These are phyloP conservation scores for Pangasianodon gigas DNA, from an alignment of 2,113 vertebrate species.

Conservation along the genomic window DNA sequence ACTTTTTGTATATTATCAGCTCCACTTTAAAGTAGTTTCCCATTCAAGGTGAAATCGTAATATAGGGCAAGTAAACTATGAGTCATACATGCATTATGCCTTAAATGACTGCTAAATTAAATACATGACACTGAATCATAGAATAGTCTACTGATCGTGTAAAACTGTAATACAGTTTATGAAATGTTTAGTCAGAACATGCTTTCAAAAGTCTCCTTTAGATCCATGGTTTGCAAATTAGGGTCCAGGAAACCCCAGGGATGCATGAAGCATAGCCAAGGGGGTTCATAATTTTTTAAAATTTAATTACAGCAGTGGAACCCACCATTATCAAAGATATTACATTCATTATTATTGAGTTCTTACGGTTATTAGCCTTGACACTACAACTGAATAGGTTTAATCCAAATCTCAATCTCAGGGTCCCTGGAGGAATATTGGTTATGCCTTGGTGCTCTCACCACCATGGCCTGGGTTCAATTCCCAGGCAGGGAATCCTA, in stretches of 20 bases:
- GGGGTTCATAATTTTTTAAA: neutral
- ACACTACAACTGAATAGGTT: neutral
- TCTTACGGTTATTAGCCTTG: neutral
- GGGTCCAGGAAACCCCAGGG: neutral
- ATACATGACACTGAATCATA: neutral
- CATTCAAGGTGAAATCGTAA: neutral
- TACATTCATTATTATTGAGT: neutral
- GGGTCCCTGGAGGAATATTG: too few relatives aligned
- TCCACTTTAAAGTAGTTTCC: neutral
- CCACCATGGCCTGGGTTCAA: too few relatives aligned
- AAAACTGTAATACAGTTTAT: neutral
- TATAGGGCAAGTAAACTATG: neutral
- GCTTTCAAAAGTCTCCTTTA: neutral
- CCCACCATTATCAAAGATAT: neutral
- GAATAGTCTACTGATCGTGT: neutral
- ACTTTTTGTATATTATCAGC: neutral
- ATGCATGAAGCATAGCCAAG: neutral
- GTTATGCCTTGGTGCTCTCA: too few relatives aligned
- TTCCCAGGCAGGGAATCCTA: too few relatives aligned
- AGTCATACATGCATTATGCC: neutral
- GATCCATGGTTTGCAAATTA: neutral
- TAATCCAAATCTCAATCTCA: neutral
- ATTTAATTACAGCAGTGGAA: neutral
- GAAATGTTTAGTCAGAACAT: neutral
- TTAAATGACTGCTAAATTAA: neutral